phyloP scores from a whole-genome alignment of 2,888 invertebrate genomes.

The Agrotis ipsilon region DNA sequence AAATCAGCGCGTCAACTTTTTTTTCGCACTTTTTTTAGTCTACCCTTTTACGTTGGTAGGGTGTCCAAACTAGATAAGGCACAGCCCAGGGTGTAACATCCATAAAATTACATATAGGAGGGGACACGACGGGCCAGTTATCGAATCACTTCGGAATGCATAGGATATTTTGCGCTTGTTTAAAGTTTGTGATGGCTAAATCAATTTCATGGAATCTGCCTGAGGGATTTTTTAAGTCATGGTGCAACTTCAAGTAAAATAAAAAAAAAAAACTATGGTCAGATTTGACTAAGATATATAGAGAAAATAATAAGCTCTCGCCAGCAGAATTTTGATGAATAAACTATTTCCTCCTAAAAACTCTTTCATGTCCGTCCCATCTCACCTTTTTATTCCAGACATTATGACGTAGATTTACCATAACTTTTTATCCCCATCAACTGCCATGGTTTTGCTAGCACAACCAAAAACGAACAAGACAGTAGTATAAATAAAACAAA shows the following conservation, averaged over 20 bases:
- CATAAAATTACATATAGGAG: conserved; percentile 80
- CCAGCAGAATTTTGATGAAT: conserved; percentile 21
- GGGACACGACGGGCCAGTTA: conserved; percentile 78
- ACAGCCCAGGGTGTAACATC: conserved; percentile 75
- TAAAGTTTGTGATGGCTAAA: conserved; percentile 69
- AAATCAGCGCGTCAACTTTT: conserved; percentile 21
- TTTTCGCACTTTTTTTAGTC: conserved; percentile 31
- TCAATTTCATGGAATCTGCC: conserved; percentile 71
- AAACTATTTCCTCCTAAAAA: conserved; percentile 8
- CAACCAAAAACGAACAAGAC: conserved; percentile 25
- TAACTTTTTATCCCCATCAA: conserved; percentile 36
- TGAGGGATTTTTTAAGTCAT: not conserved
- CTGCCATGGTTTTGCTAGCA: conserved; percentile 24
- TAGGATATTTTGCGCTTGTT: conserved; percentile 81
- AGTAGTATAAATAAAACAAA: conserved; percentile 36
- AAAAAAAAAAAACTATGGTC: not conserved
- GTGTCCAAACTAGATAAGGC: conserved; percentile 74
- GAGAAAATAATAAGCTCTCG: not conserved
- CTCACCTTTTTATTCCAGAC: conserved; percentile 24
- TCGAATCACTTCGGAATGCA: conserved; percentile 85
- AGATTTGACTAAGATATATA: not conserved
- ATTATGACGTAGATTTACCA: conserved; percentile 36
- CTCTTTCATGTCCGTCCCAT: conserved; percentile 6
- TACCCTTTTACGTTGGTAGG: conserved; percentile 53
- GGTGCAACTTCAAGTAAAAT: not conserved